These are phyloP conservation scores for Remorina albescens DNA, from an alignment of 2,797 vertebrate genomes.

Conservation along the genomic window DNA sequence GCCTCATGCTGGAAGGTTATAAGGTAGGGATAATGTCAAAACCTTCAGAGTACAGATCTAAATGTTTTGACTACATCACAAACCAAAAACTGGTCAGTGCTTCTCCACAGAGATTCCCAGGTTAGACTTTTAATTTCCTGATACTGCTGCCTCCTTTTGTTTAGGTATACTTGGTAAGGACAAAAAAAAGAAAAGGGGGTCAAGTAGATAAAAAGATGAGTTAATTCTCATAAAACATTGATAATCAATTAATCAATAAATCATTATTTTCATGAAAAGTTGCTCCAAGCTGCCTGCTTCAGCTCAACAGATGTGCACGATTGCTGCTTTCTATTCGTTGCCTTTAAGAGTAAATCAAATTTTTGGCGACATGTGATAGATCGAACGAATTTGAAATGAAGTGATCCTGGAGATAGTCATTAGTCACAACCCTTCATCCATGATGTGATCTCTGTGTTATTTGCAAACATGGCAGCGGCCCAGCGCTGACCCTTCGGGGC, in stretches of 20 bases:
- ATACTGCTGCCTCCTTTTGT: too few relatives aligned
- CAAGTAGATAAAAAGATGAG: background rate
- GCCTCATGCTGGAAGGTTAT: background rate
- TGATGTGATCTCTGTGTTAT: slow-evolving; percentile 3
- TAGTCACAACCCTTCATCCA: background rate
- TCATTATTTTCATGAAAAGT: too few relatives aligned
- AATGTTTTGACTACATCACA: too few relatives aligned
- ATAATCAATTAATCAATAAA: too few relatives aligned
- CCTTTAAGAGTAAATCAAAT: background rate
- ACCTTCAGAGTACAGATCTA: too few relatives aligned
- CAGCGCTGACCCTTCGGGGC: slow-evolving; percentile 36
- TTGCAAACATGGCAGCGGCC: slow-evolving; percentile 25
- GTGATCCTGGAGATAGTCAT: slow-evolving; percentile 10
- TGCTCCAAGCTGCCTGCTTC: background rate
- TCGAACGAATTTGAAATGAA: slow-evolving; percentile 15
- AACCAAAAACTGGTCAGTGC: too few relatives aligned
- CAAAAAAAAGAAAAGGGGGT: too few relatives aligned
- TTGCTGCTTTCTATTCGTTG: background rate
- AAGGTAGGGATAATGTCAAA: too few relatives aligned
- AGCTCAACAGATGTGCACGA: background rate
- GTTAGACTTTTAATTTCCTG: too few relatives aligned
- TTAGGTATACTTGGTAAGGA: too few relatives aligned
- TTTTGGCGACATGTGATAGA: slow-evolving; percentile 23
- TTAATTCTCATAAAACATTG: too few relatives aligned
- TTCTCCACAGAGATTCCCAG: too few relatives aligned